Evolutionary conservation across 2,888 invertebrate genomes (phyloP).

Genomic region (Carcina quercana): DNA sequence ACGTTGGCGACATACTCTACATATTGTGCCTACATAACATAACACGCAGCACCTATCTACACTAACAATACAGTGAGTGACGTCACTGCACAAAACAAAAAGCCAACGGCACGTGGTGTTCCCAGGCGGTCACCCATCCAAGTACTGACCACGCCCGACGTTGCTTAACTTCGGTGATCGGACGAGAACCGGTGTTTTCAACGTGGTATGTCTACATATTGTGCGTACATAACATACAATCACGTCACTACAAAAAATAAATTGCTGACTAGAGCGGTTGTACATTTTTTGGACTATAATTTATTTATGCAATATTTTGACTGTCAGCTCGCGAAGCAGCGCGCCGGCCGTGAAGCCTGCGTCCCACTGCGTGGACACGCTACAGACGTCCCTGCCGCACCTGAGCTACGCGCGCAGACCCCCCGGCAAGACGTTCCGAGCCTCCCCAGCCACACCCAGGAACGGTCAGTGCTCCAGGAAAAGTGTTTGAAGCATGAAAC

Average conservation of each 20-base stretch:
- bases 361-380: slow-evolving; percentile 56
- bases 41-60: no score
- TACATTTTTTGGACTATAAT: no score
- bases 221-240: no score
- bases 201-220: slow-evolving; percentile 45
- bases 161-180: slow-evolving; percentile 63
- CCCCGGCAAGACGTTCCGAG: slow-evolving; percentile 26
- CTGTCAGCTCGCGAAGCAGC: slow-evolving; percentile 28
- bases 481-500: no score
- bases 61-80: no score
- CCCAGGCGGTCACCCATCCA: slow-evolving; percentile 45
- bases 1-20: slow-evolving; percentile 15
- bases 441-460: slow-evolving; percentile 29
- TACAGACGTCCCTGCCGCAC: slow-evolving; percentile 52
- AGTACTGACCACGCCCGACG: slow-evolving; percentile 49
- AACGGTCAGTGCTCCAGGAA: slow-evolving; percentile 36
- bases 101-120: slow-evolving; percentile 18
- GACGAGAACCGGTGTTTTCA: slow-evolving; percentile 56
- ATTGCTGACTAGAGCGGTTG: no score
- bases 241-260: no score
- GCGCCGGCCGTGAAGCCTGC: slow-evolving; percentile 58
- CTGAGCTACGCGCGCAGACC: slow-evolving; percentile 25
- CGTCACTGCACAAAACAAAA: slow-evolving; percentile 6
- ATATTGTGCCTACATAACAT: no score
- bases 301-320: slow-evolving; percentile 5